phyloP scores from a whole-genome alignment of 2,888 invertebrate genomes.

The Cancer borealis region DNA sequence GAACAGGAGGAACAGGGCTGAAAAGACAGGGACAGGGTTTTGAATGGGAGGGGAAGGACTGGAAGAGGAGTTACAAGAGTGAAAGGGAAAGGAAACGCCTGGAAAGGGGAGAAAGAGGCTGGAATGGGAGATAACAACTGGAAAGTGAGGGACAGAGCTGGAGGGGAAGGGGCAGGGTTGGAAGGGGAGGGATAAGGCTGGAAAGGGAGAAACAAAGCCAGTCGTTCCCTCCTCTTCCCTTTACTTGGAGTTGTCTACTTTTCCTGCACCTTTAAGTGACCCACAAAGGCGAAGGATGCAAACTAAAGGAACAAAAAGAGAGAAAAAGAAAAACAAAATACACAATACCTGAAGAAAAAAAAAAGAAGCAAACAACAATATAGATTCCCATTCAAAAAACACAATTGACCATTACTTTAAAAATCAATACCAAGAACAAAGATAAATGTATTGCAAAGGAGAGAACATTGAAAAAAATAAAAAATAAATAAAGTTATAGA shows the following conservation, averaged over 20 bases:
- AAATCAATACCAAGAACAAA: too few species aligned
- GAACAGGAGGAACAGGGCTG: background rate
- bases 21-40: background rate
- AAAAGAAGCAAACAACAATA: background rate
- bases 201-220: background rate
- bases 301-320: background rate
- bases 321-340: conserved; percentile 57
- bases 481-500: background rate
- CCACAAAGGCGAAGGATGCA: background rate
- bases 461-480: background rate
- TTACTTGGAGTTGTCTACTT: background rate
- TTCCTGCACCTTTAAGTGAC: background rate
- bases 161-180: background rate
- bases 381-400: background rate
- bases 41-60: too few species aligned
- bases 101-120: background rate
- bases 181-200: background rate
- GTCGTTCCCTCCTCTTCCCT: background rate
- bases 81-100: background rate
- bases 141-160: background rate
- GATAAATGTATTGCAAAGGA: too few species aligned
- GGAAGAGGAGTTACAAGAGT: too few species aligned
- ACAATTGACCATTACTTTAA: too few species aligned
- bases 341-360: background rate
- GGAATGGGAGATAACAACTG: background rate